Evolutionary conservation across 2,113 vertebrate species (phyloP), one percentile per base, ranked within the genome.

Genomic region (Anas platyrhynchos): DNA sequence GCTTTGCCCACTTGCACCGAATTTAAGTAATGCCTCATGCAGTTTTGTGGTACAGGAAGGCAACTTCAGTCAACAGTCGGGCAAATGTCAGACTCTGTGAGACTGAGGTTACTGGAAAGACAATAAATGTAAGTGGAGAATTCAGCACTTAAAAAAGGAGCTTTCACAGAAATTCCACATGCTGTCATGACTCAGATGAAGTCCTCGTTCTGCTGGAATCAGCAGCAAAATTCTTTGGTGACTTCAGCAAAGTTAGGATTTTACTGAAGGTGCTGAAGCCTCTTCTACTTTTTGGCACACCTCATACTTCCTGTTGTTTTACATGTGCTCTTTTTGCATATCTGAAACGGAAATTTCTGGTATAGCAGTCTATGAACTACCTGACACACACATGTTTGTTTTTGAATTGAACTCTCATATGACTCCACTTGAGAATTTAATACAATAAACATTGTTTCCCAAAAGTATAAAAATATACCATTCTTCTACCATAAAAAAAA

Each of bases 381-480:
- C 74, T 94, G 81, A 32, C 59, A 75, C 38, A 62, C 20, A 72
- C 38, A 58, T 17, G 55, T 73, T 84, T 6, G 9, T 46, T 91
- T 95, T 67, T 75, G 25, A 92, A 89, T 83, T 44, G 38, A 21
- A 55, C 31, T 72, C 75, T 94, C 89, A 73, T 76, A 74, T 83
- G 81, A 92, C 69, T 89, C 78, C 88, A 82, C 85, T 91, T 89
- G 62, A 92, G 79, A 86, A 88, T 83, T 93, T 89, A 83, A 88
- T 55, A 83, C 73, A 94, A 92, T 94, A 88, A 95, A 94, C 72
- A 90, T 73, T 94, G 90, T 86, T 91, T 95, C 88, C 72, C 1
- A 0, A 74, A 88, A 86, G 75, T 80, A 55, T 77, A 96, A 96
- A 93, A 94, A 90, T 86, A 86, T n/a, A 95, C 85, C 88, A 91